These are phyloP conservation scores for Brachypteracias leptosomus DNA, from an alignment of 2,113 vertebrate genomes.

Conservation along the genomic window DNA sequence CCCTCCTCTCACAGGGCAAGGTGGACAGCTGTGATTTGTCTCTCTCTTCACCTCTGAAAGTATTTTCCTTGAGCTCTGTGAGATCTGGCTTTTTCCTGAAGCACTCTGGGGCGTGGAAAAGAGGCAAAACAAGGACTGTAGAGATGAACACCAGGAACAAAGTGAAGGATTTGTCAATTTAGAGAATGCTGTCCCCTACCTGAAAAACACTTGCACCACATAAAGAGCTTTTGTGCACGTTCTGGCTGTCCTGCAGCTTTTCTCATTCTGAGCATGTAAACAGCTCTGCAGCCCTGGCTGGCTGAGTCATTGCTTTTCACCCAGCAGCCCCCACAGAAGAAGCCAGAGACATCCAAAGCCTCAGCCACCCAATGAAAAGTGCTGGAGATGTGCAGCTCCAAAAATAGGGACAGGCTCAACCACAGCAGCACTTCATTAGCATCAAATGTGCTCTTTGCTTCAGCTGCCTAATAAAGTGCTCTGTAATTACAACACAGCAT, in stretches of 20 bases:
- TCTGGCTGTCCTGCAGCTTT: slow-evolving; percentile 4
- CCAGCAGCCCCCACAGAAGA: slow-evolving; percentile 53
- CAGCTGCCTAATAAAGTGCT: slow-evolving; percentile 54
- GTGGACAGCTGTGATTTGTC: background rate
- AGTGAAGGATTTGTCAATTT: slow-evolving; percentile 17
- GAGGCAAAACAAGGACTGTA: background rate
- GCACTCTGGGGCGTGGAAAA: background rate
- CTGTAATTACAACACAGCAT: slow-evolving; percentile 41
- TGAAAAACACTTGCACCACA: background rate
- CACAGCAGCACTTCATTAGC: slow-evolving; percentile 57
- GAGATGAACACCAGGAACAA: background rate
- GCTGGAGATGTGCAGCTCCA: slow-evolving; percentile 52
- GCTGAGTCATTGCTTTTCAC: slow-evolving; percentile 66
- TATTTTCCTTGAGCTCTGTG: background rate
- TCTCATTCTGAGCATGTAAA: slow-evolving; percentile 27
- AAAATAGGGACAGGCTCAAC: slow-evolving; percentile 61
- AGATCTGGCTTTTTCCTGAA: background rate
- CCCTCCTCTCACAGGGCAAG: background rate
- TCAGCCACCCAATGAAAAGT: slow-evolving; percentile 41
- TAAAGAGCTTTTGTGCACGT: slow-evolving; percentile 40
- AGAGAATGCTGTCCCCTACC: background rate
- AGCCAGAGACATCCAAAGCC: slow-evolving; percentile 38
- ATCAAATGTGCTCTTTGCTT: slow-evolving; percentile 50
- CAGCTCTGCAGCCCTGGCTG: slow-evolving; percentile 23
- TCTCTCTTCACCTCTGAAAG: background rate